A percentile compares a stretch with the other conserved stretches of the same genome.
Conservation (phyloP, 2,888 invertebrate species). For the Lumbricus terrestris region DNA sequence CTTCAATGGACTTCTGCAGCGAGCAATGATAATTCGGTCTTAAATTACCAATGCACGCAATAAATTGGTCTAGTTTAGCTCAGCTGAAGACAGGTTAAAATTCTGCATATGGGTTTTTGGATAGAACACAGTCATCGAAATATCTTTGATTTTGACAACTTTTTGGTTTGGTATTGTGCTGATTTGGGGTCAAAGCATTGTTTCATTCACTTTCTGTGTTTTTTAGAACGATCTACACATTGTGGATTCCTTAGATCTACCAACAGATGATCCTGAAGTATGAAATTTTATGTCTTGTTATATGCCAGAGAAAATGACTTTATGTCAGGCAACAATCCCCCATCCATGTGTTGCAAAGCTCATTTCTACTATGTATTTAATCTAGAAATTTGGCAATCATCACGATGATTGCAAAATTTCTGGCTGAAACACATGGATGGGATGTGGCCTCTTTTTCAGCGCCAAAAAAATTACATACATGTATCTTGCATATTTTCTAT, state of each 20-base stretch:
- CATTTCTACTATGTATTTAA: no score
- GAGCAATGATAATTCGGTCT: background rate
- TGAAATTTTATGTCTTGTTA: slow-evolving; percentile 27
- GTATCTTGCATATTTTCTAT: no score
- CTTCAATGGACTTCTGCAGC: background rate
- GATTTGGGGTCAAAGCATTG: background rate
- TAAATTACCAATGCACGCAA: background rate
- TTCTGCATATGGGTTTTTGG: background rate
- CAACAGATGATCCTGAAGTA: slow-evolving; percentile 71
- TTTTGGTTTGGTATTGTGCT: background rate
- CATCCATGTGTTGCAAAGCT: no score
- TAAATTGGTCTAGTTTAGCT: background rate
- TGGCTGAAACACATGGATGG: no score
- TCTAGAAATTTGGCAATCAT: no score
- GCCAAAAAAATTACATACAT: no score
- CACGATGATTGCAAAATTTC: no score
- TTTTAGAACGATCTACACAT: slow-evolving; percentile 71
- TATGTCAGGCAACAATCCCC: background rate
- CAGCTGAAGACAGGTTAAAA: background rate
- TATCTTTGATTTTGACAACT: background rate
- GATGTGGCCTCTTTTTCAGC: no score
- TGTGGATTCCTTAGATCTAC: slow-evolving; percentile 81
- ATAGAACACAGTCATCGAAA: background rate
- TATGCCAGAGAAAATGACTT: background rate
- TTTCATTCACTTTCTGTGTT: background rate